Conservation (phyloP, 2,888 invertebrate genomes). For the Aelia acuminata region DNA sequence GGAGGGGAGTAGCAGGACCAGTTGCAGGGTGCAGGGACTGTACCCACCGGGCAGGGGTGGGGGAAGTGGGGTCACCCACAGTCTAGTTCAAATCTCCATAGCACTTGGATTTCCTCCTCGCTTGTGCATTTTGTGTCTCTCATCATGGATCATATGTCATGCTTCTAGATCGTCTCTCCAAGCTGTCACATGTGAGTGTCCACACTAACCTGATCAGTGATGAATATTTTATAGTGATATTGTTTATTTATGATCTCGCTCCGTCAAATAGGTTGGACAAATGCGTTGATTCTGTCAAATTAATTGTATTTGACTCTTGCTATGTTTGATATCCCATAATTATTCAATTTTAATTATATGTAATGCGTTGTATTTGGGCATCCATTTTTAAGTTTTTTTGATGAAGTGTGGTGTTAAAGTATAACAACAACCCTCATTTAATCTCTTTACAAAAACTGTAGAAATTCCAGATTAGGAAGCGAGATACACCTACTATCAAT, state of each 20-base stretch:
- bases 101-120: conserved; percentile 11
- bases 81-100: conserved; percentile 51
- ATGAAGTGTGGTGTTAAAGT: neutral
- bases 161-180: conserved; percentile 39
- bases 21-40: neutral
- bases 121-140: conserved; percentile 42
- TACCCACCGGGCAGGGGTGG: conserved; percentile 42
- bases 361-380: neutral
- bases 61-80: conserved; percentile 41
- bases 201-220: neutral
- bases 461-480: too few species aligned
- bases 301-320: neutral
- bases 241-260: neutral
- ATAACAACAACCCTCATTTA: neutral
- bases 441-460: neutral
- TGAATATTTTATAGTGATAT: neutral
- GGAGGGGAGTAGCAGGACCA: neutral
- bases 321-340: neutral
- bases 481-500: neutral
- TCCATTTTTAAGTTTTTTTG: neutral
- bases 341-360: neutral
- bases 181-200: conserved; percentile 43
- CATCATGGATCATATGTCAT: conserved; percentile 48
- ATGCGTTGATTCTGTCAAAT: neutral
- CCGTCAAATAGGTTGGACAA: neutral